phyloP scores from a whole-genome alignment of 1,140 invertebrate genomes.

The Zaprionus taronus region DNA sequence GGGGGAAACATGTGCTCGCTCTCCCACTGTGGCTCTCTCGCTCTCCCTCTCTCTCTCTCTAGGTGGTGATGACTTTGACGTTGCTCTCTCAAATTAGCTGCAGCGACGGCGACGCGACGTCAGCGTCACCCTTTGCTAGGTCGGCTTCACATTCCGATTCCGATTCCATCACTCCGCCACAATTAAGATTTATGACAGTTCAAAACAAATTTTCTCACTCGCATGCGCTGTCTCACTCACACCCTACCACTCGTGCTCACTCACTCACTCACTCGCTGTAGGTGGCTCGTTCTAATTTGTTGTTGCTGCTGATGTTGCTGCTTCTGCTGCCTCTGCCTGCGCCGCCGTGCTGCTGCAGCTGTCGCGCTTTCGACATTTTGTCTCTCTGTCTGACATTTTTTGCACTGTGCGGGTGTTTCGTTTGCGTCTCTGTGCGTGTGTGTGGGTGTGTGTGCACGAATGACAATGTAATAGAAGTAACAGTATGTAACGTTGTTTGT shows the following conservation, averaged over 20 bases:
- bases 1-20: constrained; percentile 44
- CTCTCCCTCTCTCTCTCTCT: constrained; percentile 8
- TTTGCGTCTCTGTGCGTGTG: constrained; percentile 9
- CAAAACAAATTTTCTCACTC: constrained; percentile 78
- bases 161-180: constrained; percentile 78
- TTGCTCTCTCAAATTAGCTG: constrained; percentile 49
- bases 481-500: constrained; percentile 22
- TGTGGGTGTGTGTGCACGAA: constrained; percentile 27
- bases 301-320: constrained; percentile 47
- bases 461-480: constrained; percentile 52
- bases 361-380: constrained; percentile 67
- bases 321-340: constrained; percentile 31
- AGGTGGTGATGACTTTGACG: constrained; percentile 9
- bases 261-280: constrained; percentile 22
- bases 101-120: constrained; percentile 27
- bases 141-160: constrained; percentile 45
- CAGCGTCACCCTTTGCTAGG: constrained; percentile 34
- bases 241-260: not conserved
- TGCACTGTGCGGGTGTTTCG: constrained; percentile 42
- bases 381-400: constrained; percentile 63
- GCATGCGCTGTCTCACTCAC: constrained; percentile 61
- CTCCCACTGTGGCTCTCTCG: not conserved
- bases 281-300: constrained; percentile 68
- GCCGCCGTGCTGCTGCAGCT: constrained; percentile 49
- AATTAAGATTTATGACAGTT: constrained; percentile 84